Evolutionary conservation across 2,888 invertebrate species (phyloP), one percentile per base, ranked within the genome.

Genomic region (Watsonalla cultraria): DNA sequence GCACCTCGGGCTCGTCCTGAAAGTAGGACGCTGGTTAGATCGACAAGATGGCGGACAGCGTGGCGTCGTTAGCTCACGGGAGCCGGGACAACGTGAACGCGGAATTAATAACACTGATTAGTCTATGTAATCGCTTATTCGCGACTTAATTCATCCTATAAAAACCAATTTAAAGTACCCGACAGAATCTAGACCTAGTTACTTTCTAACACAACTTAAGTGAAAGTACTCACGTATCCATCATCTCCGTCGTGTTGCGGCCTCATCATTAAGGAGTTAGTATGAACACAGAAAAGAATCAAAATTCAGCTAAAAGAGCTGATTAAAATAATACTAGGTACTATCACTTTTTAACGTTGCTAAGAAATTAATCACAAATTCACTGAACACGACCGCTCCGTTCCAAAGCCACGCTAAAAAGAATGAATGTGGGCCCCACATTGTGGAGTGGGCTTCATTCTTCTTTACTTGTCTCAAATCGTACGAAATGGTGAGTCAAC

Each of bases 1-100:
- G 95, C 67, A 96, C 95, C 84, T 97, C 97, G 0, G 95, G 95
- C 81, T 96, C 96, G 64, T 93, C 90, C 90, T 90, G 82, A 78
- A 90, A 88, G 75, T 82, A 76, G 80, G 76, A 74, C 83, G 74
- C 70, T 58, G 62, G 59, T 42, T 11, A 42, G 62, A 76, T 74
- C 59, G 79, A 89, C 90, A 90, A 90, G 82, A 90, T 90, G 90
- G 90, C 90, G 87, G 84, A 69, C 60, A 51, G 59, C 64, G 68
- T 65, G 65, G 76, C 70, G 70, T 42, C 9, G 5, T 42, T 8
- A 11, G 11, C 8, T 0, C 42, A 11, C 11, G 8, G 42, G 9
- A 42, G 24, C 24, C 24, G 24, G 24, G 24, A 24, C 24, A 24
- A 24, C 24, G 24, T 24, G n/a, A n/a, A n/a, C n/a, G 24, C 24